Evolutionary conservation across 2,113 vertebrate species (phyloP).

Genomic region (Ginglymostoma cirratum): DNA sequence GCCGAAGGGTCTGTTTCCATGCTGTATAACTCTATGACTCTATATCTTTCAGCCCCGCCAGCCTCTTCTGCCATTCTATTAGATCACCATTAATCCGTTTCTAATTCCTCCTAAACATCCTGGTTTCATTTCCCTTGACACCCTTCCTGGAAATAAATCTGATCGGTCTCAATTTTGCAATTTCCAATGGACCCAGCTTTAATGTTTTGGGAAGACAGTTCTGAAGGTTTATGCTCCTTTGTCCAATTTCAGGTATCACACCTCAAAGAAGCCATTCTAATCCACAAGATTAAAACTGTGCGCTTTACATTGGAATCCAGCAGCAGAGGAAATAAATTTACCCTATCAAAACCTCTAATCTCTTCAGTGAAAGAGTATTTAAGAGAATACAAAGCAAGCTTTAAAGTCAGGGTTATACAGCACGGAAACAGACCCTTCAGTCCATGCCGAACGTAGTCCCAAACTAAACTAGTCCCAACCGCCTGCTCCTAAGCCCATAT

Average conservation of each 20-base stretch:
- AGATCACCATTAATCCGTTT: background rate
- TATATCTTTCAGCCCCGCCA: background rate
- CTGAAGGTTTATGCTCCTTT: background rate
- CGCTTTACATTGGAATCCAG: background rate
- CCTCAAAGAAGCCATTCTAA: background rate
- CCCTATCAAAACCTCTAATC: background rate
- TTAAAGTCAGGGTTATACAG: background rate
- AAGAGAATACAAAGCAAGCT: background rate
- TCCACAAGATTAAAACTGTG: background rate
- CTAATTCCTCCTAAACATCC: background rate
- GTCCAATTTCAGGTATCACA: background rate
- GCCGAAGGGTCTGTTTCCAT: too few relatives aligned
- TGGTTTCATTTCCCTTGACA: background rate
- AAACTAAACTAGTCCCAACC: too few relatives aligned
- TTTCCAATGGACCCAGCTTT: background rate
- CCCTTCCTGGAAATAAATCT: background rate
- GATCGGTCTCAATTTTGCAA: background rate
- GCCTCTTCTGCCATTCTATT: background rate
- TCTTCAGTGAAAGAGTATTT: background rate
- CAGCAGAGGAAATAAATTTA: background rate
- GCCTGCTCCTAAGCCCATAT: too few relatives aligned
- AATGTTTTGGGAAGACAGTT: background rate
- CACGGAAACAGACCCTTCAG: too few relatives aligned
- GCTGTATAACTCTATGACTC: too few relatives aligned
- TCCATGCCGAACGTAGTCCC: too few relatives aligned